Evolutionary conservation across 2,113 vertebrate species (phyloP).

Genomic region (Cranoglanis bouderius): DNA sequence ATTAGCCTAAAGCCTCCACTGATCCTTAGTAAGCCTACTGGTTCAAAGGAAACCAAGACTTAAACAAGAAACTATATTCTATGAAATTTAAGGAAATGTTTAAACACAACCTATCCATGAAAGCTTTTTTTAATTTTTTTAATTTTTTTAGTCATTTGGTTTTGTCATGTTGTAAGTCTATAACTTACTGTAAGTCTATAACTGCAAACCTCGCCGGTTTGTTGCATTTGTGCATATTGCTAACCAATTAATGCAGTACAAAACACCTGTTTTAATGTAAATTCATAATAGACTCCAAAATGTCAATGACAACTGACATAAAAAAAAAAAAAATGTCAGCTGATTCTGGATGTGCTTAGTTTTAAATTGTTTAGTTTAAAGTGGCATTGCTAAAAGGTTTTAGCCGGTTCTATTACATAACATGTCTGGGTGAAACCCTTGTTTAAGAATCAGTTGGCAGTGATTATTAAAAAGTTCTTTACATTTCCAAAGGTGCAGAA

Average conservation of each 20-base stretch:
- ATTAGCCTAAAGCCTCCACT: constrained; percentile 36
- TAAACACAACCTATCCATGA: neutral
- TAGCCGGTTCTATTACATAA: neutral
- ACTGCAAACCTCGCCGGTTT: neutral
- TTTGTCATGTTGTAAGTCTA: neutral
- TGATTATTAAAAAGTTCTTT: neutral
- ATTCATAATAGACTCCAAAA: neutral
- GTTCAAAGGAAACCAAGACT: neutral
- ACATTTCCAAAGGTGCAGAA: neutral
- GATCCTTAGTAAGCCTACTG: neutral
- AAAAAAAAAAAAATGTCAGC: neutral
- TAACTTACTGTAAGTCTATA: neutral
- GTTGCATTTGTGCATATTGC: neutral
- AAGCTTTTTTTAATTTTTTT: too few relatives aligned
- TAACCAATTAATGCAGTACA: neutral
- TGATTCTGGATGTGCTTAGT: neutral
- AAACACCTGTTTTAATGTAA: neutral
- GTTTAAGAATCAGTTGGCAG: too few relatives aligned
- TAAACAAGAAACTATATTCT: neutral
- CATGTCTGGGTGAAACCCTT: too few relatives aligned
- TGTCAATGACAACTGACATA: neutral
- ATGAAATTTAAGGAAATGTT: neutral
- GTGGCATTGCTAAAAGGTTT: neutral
- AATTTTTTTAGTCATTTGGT: neutral
- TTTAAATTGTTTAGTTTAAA: neutral